Base-by-base conservation (phyloP, 2,113 vertebrate species). In the Limnothrissa miodon region DNA sequence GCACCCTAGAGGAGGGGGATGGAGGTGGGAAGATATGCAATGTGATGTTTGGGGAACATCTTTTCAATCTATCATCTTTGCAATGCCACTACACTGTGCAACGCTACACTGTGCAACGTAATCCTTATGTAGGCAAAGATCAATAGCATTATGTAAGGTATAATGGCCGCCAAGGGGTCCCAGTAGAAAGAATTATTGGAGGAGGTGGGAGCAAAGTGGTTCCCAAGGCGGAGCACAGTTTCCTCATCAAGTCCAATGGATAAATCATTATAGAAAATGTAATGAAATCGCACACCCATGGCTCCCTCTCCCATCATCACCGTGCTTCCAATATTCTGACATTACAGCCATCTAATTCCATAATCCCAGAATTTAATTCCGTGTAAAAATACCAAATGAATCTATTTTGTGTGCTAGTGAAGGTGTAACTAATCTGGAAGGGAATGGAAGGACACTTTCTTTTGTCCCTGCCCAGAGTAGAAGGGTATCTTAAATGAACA, bases 191-290 rank as follows among this genome's bases (percentile, higher is more conserved):
- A 42, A 42, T 42, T 42, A 42, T 6, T 42, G 42, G 42, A 42
- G 2, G 6, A 42, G 42, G 42, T 42, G 42, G 42, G 42, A 42
- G 42, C 42, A 42, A 42, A 42, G 6, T 4, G 42, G 2, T 42
- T 6, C 42, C 2, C 42, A 42, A 42, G 48, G 48, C 15, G 48
- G 48, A 21, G 48, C 48, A 42, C 42, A 42, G 42, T 42, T 42
- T 42, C 42, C 42, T 53, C 48, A 53, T 53, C 48, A 17, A 21
- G 48, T 17, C 48, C 10, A 53, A 21, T 13, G 48, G 29, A 21
- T 21, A 25, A 29, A 25, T 25, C 23, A 17, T 51, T 39, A 56
- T 15, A 42, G 36, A 0, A 87, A 85, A 88, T 86, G 80, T 79
- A 83, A 56, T 42, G 59, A n/a, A 66, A 70, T 19, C 42, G 23